A percentile compares a stretch with the other conserved stretches of the same genome.
Conservation (phyloP, 1,140 invertebrate genomes). For the Coelopa frigida region DNA sequence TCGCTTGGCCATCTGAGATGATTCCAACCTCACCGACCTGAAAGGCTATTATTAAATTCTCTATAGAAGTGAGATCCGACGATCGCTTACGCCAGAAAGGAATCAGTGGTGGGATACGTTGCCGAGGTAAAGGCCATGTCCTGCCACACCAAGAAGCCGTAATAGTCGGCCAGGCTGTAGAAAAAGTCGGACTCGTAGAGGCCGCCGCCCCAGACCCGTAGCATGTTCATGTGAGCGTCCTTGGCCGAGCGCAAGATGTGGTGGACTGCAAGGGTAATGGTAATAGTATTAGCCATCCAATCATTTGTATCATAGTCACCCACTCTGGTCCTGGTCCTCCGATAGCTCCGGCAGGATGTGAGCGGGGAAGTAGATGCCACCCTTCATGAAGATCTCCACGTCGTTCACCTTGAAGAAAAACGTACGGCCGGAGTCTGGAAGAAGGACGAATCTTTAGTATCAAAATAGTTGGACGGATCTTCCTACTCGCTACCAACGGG, state of each 20-base stretch:
- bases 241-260: slow-evolving; percentile 47
- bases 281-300: no score
- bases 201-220: slow-evolving; percentile 96
- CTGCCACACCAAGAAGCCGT: slow-evolving; percentile 82
- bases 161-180: slow-evolving; percentile 74
- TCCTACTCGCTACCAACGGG: no score
- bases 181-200: slow-evolving; percentile 91
- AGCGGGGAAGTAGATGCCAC: slow-evolving; percentile 89
- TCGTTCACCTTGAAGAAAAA: slow-evolving; percentile 90
- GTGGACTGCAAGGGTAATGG: no score
- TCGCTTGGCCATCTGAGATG: slow-evolving; percentile 73
- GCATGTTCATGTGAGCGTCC: slow-evolving; percentile 83
- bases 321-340: slow-evolving; percentile 20
- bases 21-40: slow-evolving; percentile 63
- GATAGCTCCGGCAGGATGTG: slow-evolving; percentile 71
- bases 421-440: slow-evolving; percentile 48
- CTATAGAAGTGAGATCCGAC: neutral
- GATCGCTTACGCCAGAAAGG: slow-evolving; percentile 57
- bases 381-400: slow-evolving; percentile 85
- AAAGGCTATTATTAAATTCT: slow-evolving; percentile 2
- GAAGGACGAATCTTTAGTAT: no score
- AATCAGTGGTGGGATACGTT: slow-evolving; percentile 75
- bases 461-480: no score
- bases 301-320: no score
- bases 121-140: slow-evolving; percentile 96